A percentile compares a stretch with the other conserved stretches of the same genome.
Evolutionary conservation across 1,140 invertebrate species (phyloP).

Genomic region (Cydia strobilella): DNA sequence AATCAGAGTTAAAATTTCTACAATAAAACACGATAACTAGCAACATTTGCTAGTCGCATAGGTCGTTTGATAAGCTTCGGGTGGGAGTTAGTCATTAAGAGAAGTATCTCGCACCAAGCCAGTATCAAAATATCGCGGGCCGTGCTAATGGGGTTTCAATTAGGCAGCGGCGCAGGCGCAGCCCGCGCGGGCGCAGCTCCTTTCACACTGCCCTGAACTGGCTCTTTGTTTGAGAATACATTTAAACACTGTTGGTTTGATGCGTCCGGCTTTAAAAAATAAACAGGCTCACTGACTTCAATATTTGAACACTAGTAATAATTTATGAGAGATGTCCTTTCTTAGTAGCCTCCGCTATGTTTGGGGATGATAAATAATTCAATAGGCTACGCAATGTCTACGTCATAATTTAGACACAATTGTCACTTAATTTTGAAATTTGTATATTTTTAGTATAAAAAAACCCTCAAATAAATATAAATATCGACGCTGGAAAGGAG

Average conservation of each 20-base stretch:
- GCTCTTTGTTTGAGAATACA: slow-evolving; percentile 76
- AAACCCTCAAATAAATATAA: no score
- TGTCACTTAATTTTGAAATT: not conserved
- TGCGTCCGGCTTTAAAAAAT: slow-evolving; percentile 71
- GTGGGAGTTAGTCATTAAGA: not conserved
- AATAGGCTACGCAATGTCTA: not conserved
- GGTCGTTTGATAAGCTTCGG: not conserved
- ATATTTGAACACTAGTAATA: slow-evolving; percentile 71
- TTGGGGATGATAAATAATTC: slow-evolving; percentile 24
- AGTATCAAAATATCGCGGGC: slow-evolving; percentile 55
- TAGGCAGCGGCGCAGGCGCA: slow-evolving; percentile 69
- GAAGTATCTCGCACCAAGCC: slow-evolving; percentile 22
- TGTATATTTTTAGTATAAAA: not conserved
- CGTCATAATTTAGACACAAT: not conserved
- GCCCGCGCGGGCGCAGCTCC: slow-evolving; percentile 56
- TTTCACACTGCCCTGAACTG: slow-evolving; percentile 64
- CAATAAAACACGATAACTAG: no score
- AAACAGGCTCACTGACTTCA: slow-evolving; percentile 58
- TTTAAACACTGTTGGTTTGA: slow-evolving; percentile 71
- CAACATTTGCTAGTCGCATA: not conserved
- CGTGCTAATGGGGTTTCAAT: slow-evolving; percentile 63
- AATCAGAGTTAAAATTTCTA: no score
- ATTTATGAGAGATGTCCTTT: slow-evolving; percentile 67
- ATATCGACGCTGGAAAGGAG: no score
- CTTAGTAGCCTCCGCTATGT: slow-evolving; percentile 35